Percentiles rank a stretch among this genome's conserved stretches.
Conservation (phyloP, 2,888 invertebrate genomes). For the Conomelus anceps region DNA sequence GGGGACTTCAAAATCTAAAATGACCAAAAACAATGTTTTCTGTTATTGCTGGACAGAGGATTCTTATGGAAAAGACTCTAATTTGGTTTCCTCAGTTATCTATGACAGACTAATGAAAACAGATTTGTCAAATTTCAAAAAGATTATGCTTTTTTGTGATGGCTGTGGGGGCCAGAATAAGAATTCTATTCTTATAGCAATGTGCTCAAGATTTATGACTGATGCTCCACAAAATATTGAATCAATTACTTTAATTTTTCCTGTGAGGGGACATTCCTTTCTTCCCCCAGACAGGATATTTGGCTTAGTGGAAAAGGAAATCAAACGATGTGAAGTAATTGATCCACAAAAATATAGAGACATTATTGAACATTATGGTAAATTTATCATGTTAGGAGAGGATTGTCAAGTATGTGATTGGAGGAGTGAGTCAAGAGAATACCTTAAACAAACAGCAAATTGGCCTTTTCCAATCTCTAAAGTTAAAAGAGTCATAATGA, state of each 20-base stretch:
- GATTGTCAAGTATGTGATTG: background rate
- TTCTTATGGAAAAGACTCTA: slow-evolving; percentile 3
- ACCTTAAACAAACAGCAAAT: background rate
- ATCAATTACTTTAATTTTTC: background rate
- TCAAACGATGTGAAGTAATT: slow-evolving; percentile 1
- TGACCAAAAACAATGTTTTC: background rate
- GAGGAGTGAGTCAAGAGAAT: slow-evolving; percentile 8
- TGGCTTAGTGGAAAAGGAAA: slow-evolving; percentile 2
- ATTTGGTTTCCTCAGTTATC: slow-evolving; percentile 8
- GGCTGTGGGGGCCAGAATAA: slow-evolving; percentile 9
- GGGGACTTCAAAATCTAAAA: slow-evolving; percentile 1
- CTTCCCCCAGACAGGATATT: slow-evolving; percentile 8
- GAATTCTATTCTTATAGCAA: background rate
- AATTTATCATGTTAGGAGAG: background rate
- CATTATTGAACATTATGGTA: background rate
- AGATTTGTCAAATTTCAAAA: background rate
- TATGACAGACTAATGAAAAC: background rate
- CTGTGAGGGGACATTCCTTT: slow-evolving; percentile 1
- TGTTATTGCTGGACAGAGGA: slow-evolving; percentile 5
- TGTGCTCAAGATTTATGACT: slow-evolving; percentile 2
- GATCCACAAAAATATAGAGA: background rate
- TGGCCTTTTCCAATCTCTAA: background rate
- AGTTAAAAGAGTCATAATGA: background rate
- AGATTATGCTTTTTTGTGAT: slow-evolving; percentile 1
- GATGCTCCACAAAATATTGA: slow-evolving; percentile 8